These are phyloP conservation scores for Petrocephalus zakoni DNA, from an alignment of 2,113 vertebrate genomes.

Conservation along the genomic window DNA sequence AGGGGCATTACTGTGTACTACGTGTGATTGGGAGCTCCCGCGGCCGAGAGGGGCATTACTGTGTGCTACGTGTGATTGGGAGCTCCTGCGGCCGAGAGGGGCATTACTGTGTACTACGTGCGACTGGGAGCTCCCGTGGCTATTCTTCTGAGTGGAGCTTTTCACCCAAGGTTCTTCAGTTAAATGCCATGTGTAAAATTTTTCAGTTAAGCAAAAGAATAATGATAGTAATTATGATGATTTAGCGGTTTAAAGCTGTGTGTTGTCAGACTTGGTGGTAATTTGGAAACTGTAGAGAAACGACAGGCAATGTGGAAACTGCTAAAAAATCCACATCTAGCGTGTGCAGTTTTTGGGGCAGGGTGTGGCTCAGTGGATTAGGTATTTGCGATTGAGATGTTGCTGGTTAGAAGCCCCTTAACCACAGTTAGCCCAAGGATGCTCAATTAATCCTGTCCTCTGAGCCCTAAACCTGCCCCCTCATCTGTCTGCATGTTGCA, in stretches of 20 bases:
- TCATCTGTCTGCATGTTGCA: not conserved
- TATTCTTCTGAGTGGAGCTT: not conserved
- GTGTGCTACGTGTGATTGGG: not conserved
- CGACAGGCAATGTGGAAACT: not conserved
- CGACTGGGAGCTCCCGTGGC: not conserved
- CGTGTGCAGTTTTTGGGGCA: not conserved
- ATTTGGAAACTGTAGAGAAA: not conserved
- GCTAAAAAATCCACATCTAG: not conserved
- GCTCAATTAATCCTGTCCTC: not conserved
- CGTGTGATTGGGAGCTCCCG: too few species aligned
- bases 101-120: not conserved
- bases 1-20: too few species aligned
- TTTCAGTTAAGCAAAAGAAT: not conserved
- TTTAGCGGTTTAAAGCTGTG: not conserved
- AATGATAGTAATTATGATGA: not conserved
- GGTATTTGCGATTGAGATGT: not conserved
- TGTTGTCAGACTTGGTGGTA: not conserved
- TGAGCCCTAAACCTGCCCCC: not conserved
- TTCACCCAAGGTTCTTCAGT: not conserved
- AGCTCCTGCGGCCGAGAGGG: not conserved
- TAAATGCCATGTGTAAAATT: not conserved
- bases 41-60: too few species aligned
- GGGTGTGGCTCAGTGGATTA: not conserved
- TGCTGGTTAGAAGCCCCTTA: not conserved
- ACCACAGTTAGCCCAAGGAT: not conserved